A percentile compares a stretch with the other conserved stretches of the same genome.
These are phyloP conservation scores for Reticulitermes speratus DNA, from an alignment of 1,140 invertebrate genomes.

Conservation along the genomic window DNA sequence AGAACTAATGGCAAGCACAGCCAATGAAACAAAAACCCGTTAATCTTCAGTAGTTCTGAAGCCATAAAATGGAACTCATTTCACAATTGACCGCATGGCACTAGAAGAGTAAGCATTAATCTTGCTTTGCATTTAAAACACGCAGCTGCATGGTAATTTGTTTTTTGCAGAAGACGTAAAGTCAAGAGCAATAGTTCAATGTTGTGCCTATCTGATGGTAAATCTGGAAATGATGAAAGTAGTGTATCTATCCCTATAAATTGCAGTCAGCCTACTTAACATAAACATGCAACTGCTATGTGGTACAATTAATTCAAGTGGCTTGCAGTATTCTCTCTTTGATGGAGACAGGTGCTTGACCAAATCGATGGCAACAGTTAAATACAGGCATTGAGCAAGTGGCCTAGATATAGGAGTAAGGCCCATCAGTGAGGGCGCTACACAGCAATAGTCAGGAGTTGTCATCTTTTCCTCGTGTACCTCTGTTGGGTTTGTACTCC, in stretches of 20 bases:
- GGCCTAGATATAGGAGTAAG: slow-evolving; percentile 70
- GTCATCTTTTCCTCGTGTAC: slow-evolving; percentile 74
- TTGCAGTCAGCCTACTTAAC: too few relatives aligned
- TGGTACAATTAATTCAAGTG: background rate
- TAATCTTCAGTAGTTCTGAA: background rate
- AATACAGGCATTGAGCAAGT: slow-evolving; percentile 25
- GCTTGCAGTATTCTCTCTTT: background rate
- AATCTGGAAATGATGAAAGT: background rate
- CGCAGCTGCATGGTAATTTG: background rate
- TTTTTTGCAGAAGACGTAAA: background rate
- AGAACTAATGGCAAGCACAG: background rate
- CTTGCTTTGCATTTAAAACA: background rate
- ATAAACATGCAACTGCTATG: background rate
- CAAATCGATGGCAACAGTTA: background rate
- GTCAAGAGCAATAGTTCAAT: background rate
- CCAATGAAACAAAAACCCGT: background rate
- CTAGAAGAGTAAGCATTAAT: background rate
- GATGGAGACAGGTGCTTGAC: background rate
- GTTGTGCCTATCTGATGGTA: background rate
- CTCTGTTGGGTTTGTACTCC: slow-evolving; percentile 87
- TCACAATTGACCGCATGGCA: background rate
- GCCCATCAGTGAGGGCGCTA: slow-evolving; percentile 95
- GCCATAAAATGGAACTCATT: background rate
- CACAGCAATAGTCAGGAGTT: slow-evolving; percentile 98
- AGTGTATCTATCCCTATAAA: background rate